Evolutionary conservation across 2,113 vertebrate genomes (phyloP).

Genomic region (Callionymus lyra): DNA sequence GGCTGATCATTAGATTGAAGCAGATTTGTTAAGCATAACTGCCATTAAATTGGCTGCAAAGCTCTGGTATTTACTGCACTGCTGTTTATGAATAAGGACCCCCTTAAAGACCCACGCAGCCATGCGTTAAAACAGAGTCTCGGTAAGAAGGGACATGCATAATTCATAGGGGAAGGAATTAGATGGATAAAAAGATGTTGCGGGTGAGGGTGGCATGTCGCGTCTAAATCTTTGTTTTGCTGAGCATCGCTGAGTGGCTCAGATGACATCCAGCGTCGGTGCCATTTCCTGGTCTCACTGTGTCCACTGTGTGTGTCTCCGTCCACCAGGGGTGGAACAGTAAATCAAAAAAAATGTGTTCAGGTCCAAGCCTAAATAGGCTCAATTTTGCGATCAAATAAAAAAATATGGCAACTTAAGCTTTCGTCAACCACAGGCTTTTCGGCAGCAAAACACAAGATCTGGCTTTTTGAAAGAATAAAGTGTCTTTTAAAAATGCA

Average conservation of each 20-base stretch:
- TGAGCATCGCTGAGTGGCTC: constrained; percentile 35
- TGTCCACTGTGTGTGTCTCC: constrained; percentile 11
- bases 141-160: constrained; percentile 53
- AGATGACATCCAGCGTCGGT: constrained; percentile 40
- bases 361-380: no score
- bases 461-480: no score
- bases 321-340: constrained; percentile 1
- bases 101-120: constrained; percentile 52
- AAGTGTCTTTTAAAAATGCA: no score
- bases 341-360: background rate
- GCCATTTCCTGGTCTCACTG: constrained; percentile 20
- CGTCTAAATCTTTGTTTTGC: constrained; percentile 20
- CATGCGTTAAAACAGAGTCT: constrained; percentile 54
- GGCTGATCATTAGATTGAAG: constrained; percentile 62
- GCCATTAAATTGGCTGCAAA: constrained; percentile 65
- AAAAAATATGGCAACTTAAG: no score
- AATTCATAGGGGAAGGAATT: constrained; percentile 64
- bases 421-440: no score
- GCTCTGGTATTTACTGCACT: constrained; percentile 61
- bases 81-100: constrained; percentile 63
- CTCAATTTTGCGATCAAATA: no score
- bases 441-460: no score
- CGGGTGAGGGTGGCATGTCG: constrained; percentile 48
- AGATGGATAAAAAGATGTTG: constrained; percentile 68
- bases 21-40: constrained; percentile 67